Evolutionary conservation across 2,113 vertebrate species (phyloP).

Genomic region (Solea senegalensis): DNA sequence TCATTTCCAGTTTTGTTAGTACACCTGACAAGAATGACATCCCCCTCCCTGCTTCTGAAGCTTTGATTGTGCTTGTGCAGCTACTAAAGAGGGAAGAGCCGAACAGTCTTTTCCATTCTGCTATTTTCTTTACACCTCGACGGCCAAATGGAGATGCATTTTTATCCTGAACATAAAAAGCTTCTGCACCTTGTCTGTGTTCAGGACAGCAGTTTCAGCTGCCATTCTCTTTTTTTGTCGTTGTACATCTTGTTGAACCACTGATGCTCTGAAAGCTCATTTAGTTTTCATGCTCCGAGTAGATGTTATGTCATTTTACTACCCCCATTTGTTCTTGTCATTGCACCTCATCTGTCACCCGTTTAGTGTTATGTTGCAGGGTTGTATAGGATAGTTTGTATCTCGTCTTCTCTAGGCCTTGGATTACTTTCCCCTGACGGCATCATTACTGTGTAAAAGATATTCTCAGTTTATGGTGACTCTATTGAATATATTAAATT

Average conservation of each 20-base stretch:
- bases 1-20: background rate
- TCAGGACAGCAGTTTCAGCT: background rate
- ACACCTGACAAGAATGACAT: conserved; percentile 22
- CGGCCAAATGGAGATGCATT: conserved; percentile 9
- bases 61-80: conserved; percentile 47
- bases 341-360: conserved; percentile 14
- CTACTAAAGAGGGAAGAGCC: conserved; percentile 20
- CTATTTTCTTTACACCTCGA: conserved; percentile 22
- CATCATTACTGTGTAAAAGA: conserved; percentile 5
- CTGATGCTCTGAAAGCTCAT: conserved; percentile 6
- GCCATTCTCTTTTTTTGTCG: conserved; percentile 6
- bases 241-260: background rate
- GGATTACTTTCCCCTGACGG: background rate
- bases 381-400: background rate
- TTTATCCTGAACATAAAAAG: conserved; percentile 3
- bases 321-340: conserved; percentile 13
- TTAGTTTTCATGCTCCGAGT: background rate
- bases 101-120: conserved; percentile 22
- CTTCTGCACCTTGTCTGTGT: conserved; percentile 2
- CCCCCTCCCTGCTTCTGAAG: conserved; percentile 27
- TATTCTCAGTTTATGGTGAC: conserved; percentile 2
- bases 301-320: conserved; percentile 9
- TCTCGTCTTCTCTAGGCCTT: background rate
- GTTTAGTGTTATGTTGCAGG: conserved; percentile 1
- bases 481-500: conserved; percentile 22